Conservation (phyloP, 2,113 vertebrate species). For the Cromileptes altivelis region DNA sequence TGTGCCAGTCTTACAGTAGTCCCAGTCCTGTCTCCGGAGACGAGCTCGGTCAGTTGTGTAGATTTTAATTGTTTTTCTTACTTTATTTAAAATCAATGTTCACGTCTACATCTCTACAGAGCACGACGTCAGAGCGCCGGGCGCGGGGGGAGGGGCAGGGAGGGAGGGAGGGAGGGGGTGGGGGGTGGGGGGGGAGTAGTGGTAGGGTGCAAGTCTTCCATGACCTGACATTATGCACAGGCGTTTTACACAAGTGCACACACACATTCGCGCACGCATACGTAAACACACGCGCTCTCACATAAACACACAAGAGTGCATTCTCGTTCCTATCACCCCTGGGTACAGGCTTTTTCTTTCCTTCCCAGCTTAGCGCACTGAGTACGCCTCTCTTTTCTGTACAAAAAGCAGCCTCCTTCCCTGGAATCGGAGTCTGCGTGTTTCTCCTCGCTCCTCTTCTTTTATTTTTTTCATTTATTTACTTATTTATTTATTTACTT, state of each 20-base stretch:
- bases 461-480: slow-evolving; percentile 37
- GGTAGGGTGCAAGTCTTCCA: slow-evolving; percentile 74
- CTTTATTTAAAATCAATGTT: slow-evolving; percentile 77
- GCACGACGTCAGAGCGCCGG: slow-evolving; percentile 42
- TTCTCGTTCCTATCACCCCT: slow-evolving; percentile 66
- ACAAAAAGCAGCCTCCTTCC: slow-evolving; percentile 77
- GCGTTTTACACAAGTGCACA: slow-evolving; percentile 67
- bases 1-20: slow-evolving; percentile 51
- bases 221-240: slow-evolving; percentile 69
- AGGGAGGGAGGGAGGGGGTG: neutral
- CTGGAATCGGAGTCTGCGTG: slow-evolving; percentile 68
- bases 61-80: slow-evolving; percentile 66
- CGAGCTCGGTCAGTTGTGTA: slow-evolving; percentile 51
- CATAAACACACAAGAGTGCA: slow-evolving; percentile 69
- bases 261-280: neutral
- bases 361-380: slow-evolving; percentile 61
- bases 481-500: slow-evolving; percentile 53
- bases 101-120: slow-evolving; percentile 75
- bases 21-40: slow-evolving; percentile 34
- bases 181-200: slow-evolving; percentile 35
- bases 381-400: slow-evolving; percentile 69
- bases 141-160: neutral
- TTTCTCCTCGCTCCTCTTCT: slow-evolving; percentile 52
- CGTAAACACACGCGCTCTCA: neutral
- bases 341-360: slow-evolving; percentile 64